phyloP scores from a whole-genome alignment of 2,888 invertebrate genomes.

The Athripsodes cinereus region DNA sequence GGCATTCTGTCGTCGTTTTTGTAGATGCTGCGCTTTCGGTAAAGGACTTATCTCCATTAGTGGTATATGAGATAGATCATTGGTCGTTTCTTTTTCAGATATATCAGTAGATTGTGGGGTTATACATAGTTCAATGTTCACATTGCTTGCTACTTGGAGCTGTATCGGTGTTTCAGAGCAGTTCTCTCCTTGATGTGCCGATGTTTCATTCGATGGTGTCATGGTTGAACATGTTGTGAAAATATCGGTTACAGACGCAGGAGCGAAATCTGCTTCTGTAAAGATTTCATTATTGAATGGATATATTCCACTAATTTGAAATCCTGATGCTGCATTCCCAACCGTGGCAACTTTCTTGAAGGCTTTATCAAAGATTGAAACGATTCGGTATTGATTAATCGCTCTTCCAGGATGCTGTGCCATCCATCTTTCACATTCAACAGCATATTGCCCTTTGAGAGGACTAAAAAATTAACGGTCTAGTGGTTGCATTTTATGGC shows the following conservation, averaged over 20 bases:
- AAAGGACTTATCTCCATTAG: too few relatives aligned
- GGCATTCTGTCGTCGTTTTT: too few relatives aligned
- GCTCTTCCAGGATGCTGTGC: neutral
- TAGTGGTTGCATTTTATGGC: neutral
- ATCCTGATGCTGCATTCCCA: neutral
- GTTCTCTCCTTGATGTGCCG: too few relatives aligned
- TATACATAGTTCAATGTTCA: too few relatives aligned
- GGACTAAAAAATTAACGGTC: neutral
- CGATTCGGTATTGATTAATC: neutral
- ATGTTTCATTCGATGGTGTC: too few relatives aligned
- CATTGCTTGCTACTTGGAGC: too few relatives aligned
- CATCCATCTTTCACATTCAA: neutral
- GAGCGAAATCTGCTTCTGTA: neutral
- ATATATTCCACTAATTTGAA: neutral
- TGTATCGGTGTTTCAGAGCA: too few relatives aligned
- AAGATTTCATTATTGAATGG: neutral
- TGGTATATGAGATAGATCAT: too few relatives aligned
- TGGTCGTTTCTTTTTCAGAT: too few relatives aligned
- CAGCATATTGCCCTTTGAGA: neutral
- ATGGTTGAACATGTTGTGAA: neutral
- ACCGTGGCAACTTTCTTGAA: neutral
- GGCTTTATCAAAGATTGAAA: neutral
- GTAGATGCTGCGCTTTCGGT: too few relatives aligned
- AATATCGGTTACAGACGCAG: neutral
- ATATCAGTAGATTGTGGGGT: too few relatives aligned